phyloP scores from a whole-genome alignment of 2,797 vertebrate species.

The Danio aesculapii region DNA sequence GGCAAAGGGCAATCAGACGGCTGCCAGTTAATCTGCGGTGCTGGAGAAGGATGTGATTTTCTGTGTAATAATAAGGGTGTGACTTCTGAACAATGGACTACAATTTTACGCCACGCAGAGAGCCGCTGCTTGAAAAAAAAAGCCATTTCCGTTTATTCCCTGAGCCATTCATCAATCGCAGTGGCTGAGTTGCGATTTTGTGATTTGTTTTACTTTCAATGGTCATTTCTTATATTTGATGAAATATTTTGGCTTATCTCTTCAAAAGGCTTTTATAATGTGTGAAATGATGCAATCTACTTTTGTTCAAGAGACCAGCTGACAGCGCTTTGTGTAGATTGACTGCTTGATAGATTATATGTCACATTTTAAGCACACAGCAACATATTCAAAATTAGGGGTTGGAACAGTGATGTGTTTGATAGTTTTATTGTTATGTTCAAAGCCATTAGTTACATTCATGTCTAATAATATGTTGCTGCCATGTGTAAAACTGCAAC shows the following conservation, averaged over 20 bases:
- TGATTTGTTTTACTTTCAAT: neutral
- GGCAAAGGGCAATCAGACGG: slow-evolving; percentile 80
- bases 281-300: neutral
- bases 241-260: slow-evolving; percentile 3
- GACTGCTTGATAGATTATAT: too few relatives aligned
- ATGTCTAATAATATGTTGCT: too few relatives aligned
- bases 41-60: slow-evolving; percentile 65
- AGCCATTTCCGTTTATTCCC: slow-evolving; percentile 43
- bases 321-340: too few relatives aligned
- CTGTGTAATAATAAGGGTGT: slow-evolving; percentile 77
- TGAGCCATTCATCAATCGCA: slow-evolving; percentile 1
- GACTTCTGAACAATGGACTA: slow-evolving; percentile 73
- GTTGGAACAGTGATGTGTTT: too few relatives aligned
- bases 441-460: too few relatives aligned
- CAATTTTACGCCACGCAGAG: slow-evolving; percentile 63
- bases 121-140: slow-evolving; percentile 46
- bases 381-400: too few relatives aligned
- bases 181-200: neutral
- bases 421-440: too few relatives aligned
- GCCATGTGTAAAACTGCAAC: too few relatives aligned
- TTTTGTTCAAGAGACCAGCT: neutral
- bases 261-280: neutral
- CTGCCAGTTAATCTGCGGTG: slow-evolving; percentile 63
- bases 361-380: too few relatives aligned
- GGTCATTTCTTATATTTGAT: neutral